Evolutionary conservation across 64 coral and sea anemone genomes (phyloP).

Genomic region (Actinia equina): DNA sequence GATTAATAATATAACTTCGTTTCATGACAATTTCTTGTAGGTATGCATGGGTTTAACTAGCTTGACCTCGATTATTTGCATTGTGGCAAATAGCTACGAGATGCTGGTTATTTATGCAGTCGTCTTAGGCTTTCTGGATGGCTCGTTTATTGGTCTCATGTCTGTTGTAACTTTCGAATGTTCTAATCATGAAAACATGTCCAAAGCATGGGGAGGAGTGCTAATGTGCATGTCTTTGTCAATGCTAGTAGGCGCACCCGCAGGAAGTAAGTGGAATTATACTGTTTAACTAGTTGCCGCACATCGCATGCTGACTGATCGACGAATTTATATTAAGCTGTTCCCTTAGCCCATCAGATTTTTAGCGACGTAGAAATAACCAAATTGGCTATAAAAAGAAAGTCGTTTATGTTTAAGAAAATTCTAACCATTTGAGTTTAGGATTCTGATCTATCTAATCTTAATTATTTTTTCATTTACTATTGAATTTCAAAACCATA

Average conservation of each 20-base stretch:
- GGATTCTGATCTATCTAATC: no score
- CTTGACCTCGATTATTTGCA: conserved; percentile 54
- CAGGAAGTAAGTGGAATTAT: conserved; percentile 54
- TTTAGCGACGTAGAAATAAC: no score
- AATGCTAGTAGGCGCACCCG: conserved; percentile 80
- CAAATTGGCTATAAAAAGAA: no score
- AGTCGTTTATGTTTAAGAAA: no score
- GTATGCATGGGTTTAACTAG: conserved; percentile 86
- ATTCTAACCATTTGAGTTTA: no score
- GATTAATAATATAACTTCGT: no score
- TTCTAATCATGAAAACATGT: conserved; percentile 63
- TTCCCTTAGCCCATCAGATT: no score
- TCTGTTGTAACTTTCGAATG: conserved; percentile 97
- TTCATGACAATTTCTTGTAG: not conserved
- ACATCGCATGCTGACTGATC: no score
- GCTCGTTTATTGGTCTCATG: conserved; percentile 92
- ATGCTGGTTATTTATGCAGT: conserved; percentile 80
- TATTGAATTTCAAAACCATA: no score
- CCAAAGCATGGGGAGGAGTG: conserved; percentile 84
- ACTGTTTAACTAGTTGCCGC: no score
- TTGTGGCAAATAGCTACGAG: conserved; percentile 50
- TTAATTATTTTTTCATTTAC: no score
- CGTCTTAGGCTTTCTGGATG: conserved; percentile 74
- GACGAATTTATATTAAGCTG: no score
- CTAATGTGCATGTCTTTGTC: conserved; percentile 84